These are phyloP conservation scores for Apus apus DNA, from an alignment of 2,113 vertebrate genomes.

Conservation along the genomic window DNA sequence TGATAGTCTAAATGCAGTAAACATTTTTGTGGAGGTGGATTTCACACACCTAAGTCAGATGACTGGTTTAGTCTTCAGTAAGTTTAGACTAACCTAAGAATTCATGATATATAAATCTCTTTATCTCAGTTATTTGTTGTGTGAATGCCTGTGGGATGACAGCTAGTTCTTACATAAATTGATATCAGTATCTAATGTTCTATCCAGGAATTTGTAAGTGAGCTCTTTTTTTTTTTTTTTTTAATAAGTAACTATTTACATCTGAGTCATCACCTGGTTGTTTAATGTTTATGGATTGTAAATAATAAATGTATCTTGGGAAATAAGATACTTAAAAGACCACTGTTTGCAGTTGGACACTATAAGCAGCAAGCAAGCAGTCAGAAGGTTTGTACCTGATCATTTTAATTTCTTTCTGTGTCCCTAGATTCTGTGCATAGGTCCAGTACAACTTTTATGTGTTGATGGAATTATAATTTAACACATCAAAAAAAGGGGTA, in stretches of 20 bases:
- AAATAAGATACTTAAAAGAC: not conserved
- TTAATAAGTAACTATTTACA: not conserved
- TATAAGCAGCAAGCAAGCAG: not conserved
- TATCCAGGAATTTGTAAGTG: not conserved
- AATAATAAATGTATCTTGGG: not conserved
- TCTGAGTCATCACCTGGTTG: not conserved
- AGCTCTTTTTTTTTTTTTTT: not conserved
- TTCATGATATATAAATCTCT: not conserved
- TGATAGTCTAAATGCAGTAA: not conserved
- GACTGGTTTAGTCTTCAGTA: not conserved
- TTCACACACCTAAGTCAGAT: not conserved
- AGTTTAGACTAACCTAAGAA: not conserved
- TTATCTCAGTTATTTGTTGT: not conserved
- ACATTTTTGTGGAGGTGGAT: not conserved
- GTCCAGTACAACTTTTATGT: not conserved
- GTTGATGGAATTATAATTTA: not conserved
- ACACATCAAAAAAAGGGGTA: not conserved
- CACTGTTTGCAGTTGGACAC: not conserved
- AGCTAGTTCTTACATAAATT: not conserved
- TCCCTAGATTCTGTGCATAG: not conserved
- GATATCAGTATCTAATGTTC: not conserved
- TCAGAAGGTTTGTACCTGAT: not conserved
- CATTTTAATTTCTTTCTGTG: not conserved
- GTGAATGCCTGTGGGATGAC: not conserved
- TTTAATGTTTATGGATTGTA: not conserved